Conservation (phyloP, 92 coral and sea anemone species). For the Montipora capitata region DNA sequence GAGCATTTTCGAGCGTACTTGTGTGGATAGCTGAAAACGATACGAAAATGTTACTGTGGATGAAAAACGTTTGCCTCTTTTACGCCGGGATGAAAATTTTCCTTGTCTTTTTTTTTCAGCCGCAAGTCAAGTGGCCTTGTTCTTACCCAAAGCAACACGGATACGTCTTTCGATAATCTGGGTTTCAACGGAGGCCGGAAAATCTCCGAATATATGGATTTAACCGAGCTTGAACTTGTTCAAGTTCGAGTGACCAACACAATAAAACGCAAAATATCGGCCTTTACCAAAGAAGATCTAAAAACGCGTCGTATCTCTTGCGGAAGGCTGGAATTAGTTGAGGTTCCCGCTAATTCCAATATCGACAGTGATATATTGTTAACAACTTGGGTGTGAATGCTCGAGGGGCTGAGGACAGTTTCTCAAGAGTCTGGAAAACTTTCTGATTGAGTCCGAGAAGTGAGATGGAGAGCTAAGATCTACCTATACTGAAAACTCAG, state of each 20-base stretch:
- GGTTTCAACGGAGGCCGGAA: conserved; percentile 62
- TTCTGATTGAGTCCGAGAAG: too few relatives aligned
- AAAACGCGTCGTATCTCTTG: conserved; percentile 30
- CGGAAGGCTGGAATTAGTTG: conserved; percentile 51
- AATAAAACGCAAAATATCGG: conserved; percentile 64
- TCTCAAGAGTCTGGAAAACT: too few relatives aligned
- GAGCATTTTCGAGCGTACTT: too few relatives aligned
- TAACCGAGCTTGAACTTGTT: conserved; percentile 59
- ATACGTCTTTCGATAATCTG: conserved; percentile 68
- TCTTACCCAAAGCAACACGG: conserved; percentile 66
- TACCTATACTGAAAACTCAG: too few relatives aligned
- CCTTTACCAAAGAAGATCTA: conserved; percentile 62
- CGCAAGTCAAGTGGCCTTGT: conserved; percentile 17
- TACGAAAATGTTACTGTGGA: too few relatives aligned
- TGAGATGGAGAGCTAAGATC: too few relatives aligned
- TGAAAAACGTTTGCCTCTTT: too few relatives aligned
- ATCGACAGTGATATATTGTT: conserved; percentile 28
- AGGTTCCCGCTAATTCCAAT: conserved; percentile 32
- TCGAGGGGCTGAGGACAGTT: too few relatives aligned
- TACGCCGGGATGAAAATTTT: too few relatives aligned
- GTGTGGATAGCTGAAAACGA: too few relatives aligned
- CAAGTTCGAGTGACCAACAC: conserved; percentile 50
- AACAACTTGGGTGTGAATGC: conserved; percentile 22
- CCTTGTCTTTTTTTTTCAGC: conserved; percentile 14
- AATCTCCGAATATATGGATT: conserved; percentile 73